A percentile compares a stretch with the other conserved stretches of the same genome.
Conservation (phyloP, 2,113 vertebrate genomes). For the Malurus elegans region DNA sequence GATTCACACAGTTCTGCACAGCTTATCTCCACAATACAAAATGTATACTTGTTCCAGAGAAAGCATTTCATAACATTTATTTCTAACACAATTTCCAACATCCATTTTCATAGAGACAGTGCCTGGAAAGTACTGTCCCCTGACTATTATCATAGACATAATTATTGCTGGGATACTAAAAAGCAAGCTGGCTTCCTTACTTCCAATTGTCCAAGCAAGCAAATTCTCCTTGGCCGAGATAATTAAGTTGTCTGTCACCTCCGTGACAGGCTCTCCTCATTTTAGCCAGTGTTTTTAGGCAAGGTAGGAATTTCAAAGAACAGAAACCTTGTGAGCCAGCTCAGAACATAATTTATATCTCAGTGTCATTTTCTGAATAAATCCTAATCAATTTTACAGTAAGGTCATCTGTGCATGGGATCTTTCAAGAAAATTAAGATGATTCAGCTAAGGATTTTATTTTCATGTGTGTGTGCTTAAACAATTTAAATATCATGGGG, state of each 20-base stretch:
- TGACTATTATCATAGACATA: background rate
- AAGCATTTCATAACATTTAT: background rate
- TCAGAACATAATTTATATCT: background rate
- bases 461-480: background rate
- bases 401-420: background rate
- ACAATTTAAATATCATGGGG: background rate
- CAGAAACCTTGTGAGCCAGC: background rate
- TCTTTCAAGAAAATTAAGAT: background rate
- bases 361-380: background rate
- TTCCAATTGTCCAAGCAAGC: background rate
- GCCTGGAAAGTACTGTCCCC: background rate
- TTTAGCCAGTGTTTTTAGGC: background rate
- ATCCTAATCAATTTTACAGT: background rate
- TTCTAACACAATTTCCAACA: background rate
- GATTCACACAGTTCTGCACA: background rate
- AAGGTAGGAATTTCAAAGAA: background rate
- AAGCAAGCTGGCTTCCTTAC: background rate
- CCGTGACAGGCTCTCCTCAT: background rate
- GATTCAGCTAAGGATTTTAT: background rate
- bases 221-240: constrained; percentile 13
- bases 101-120: background rate
- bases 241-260: constrained; percentile 47
- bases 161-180: constrained; percentile 5
- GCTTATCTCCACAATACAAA: background rate
- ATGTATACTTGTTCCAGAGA: background rate